Base-by-base conservation (phyloP, 2,113 vertebrate species). In the Xenopus borealis region DNA sequence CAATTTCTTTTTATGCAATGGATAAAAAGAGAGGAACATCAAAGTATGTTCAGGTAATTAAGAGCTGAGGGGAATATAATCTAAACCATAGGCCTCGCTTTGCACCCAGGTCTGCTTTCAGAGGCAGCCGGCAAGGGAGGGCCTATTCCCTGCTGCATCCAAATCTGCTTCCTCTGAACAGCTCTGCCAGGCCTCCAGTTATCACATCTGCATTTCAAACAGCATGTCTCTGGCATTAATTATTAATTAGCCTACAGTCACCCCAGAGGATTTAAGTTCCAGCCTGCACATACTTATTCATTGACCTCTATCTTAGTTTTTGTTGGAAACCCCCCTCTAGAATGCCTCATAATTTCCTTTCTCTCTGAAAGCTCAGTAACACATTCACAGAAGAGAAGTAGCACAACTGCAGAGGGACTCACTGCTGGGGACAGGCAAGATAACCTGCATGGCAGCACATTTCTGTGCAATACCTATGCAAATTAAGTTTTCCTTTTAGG, bases 201-300 rank as follows among this genome's bases (percentile, higher is more conserved):
- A 94, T 92, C 94, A 94, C 94, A 98, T 98, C 96, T 98, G 94
- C 95, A 98, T 97, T 97, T 98, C 95, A 98, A 98, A 98, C 95
- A 92, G 91, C 90, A 84, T 89, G 92, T 92, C 92, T 95, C 94
- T 97, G 95, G 94, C 92, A 98, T 98, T 97, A 95, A 98, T 97
- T 97, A 98, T 97, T 97, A 97, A 98, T 98, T 97, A 97, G 94
- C 95, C 96, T 92, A 91, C 94, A 95, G 94, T 94, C 90, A 95
- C 95, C 94, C 94, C 92, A 87, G 94, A 97, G 95, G 92, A 94
- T 94, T 95, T 89, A 89, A 91, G 91, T 94, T 95, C 93, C 90
- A 93, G 92, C 89, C 89, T 86, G 92, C 90, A 87, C 86, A 91
- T 88, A 93, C 88, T 94, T 94, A 94, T 92, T 92, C 86, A 87